These are phyloP conservation scores for Hycleus phaleratus DNA, from an alignment of 1,140 invertebrate species.

Conservation along the genomic window DNA sequence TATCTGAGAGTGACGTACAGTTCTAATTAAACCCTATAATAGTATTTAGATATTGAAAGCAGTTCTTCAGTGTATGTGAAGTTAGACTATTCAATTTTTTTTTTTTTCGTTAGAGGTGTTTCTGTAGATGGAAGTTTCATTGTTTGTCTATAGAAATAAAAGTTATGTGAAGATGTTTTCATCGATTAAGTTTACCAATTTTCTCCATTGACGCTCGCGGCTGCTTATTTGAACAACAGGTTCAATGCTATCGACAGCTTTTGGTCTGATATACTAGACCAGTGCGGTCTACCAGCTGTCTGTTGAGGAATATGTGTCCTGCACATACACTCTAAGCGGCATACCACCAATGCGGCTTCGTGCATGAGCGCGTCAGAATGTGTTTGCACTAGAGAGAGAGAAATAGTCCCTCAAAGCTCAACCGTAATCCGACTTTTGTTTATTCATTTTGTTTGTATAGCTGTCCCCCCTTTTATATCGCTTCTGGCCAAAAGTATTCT, in stretches of 20 bases:
- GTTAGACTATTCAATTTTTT: slow-evolving; percentile 20
- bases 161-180: background rate
- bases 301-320: slow-evolving; percentile 14
- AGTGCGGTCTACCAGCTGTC: slow-evolving; percentile 21
- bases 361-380: slow-evolving; percentile 20
- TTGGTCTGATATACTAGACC: slow-evolving; percentile 17
- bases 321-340: slow-evolving; percentile 6
- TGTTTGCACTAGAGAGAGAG: slow-evolving; percentile 23
- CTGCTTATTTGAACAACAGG: slow-evolving; percentile 30
- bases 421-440: slow-evolving; percentile 34
- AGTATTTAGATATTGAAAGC: slow-evolving; percentile 9
- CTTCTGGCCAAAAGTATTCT: slow-evolving; percentile 1
- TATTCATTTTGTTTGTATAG: slow-evolving; percentile 35
- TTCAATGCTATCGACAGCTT: slow-evolving; percentile 29
- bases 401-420: slow-evolving; percentile 21
- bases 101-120: background rate
- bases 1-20: slow-evolving; percentile 6
- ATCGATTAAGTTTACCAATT: slow-evolving; percentile 31
- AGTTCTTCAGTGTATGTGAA: slow-evolving; percentile 18
- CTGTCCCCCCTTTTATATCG: slow-evolving; percentile 10
- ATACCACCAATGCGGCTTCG: slow-evolving; percentile 13
- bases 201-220: slow-evolving; percentile 26
- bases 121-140: background rate
- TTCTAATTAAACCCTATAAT: slow-evolving; percentile 19
- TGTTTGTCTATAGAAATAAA: background rate